phyloP scores from a whole-genome alignment of 2,113 vertebrate genomes.

The Solenodon paradoxus region DNA sequence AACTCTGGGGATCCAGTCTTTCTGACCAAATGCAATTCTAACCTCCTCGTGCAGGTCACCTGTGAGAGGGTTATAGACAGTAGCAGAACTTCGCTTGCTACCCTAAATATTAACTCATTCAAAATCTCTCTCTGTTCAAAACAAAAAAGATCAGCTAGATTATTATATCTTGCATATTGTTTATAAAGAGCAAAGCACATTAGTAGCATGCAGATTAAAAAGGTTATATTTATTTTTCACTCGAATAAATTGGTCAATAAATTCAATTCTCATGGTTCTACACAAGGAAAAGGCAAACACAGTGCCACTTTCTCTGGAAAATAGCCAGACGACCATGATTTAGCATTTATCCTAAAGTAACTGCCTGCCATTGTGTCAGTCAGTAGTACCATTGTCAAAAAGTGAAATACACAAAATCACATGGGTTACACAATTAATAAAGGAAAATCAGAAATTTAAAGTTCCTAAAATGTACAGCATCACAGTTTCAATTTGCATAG shows the following conservation, averaged over 20 bases:
- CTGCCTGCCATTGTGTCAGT: background rate
- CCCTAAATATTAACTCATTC: background rate
- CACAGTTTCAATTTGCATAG: constrained; percentile 47
- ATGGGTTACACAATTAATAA: constrained; percentile 31
- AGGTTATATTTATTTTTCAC: constrained; percentile 34
- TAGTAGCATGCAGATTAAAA: constrained; percentile 35
- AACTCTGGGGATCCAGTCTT: background rate
- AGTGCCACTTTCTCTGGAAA: constrained; percentile 24
- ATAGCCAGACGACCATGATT: constrained; percentile 19
- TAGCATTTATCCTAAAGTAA: background rate
- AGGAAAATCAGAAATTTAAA: constrained; percentile 42
- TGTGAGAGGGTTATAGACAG: background rate
- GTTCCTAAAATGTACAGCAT: constrained; percentile 31
- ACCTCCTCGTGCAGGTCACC: background rate
- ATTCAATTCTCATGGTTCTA: background rate
- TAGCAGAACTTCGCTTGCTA: background rate
- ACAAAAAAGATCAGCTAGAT: background rate
- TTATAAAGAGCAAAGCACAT: constrained; percentile 47
- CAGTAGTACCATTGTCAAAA: constrained; percentile 6
- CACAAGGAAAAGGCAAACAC: background rate
- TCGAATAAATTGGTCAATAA: background rate
- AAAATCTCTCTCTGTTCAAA: background rate
- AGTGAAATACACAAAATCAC: constrained; percentile 19
- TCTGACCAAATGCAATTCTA: background rate
- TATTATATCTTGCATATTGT: background rate